A percentile compares a stretch with the other conserved stretches of the same genome.
Evolutionary conservation across 2,797 vertebrate genomes (phyloP).

Genomic region (Pristis pectinata): DNA sequence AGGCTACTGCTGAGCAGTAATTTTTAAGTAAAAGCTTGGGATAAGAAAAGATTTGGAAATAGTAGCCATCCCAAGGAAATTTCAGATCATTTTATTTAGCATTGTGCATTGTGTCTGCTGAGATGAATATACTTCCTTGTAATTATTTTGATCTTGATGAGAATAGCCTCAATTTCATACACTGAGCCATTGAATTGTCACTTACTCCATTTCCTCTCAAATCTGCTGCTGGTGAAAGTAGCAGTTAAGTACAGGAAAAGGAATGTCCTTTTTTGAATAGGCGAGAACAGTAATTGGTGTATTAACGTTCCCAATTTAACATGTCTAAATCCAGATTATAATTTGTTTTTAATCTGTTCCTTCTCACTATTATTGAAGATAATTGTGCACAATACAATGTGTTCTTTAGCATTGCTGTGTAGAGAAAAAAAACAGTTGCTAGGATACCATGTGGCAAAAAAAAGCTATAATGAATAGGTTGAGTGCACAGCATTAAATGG

Average conservation of each 20-base stretch:
- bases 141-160: background rate
- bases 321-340: conserved; percentile 10
- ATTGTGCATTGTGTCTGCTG: too few relatives aligned
- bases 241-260: background rate
- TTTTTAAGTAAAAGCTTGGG: background rate
- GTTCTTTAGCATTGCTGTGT: background rate
- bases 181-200: background rate
- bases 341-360: conserved; percentile 25
- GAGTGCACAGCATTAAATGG: background rate
- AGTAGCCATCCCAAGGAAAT: background rate
- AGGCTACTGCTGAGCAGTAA: background rate
- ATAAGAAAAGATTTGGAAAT: background rate
- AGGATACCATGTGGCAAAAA: background rate
- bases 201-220: background rate
- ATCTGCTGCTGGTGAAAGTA: background rate
- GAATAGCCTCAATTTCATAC: background rate
- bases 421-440: background rate
- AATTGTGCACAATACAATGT: background rate
- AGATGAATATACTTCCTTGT: background rate
- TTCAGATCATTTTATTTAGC: background rate
- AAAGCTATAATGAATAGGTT: conserved; percentile 15
- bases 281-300: background rate
- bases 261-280: background rate
- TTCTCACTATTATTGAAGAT: background rate
- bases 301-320: conserved; percentile 20